A percentile compares a stretch with the other conserved stretches of the same genome.
phyloP scores from a whole-genome alignment of 2,888 invertebrate genomes.

The Thalpophila matura region DNA sequence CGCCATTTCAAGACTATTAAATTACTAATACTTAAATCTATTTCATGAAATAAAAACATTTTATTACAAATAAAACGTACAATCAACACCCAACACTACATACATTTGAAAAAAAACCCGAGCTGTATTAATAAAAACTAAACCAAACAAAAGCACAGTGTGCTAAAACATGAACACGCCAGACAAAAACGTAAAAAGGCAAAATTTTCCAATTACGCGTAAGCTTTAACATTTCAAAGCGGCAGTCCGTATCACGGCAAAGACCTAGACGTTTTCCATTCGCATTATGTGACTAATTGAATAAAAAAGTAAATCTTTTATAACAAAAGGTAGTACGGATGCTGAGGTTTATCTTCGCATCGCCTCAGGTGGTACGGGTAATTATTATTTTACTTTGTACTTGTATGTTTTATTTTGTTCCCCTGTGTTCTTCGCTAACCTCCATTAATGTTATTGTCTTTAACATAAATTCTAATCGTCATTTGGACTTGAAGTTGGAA shows the following conservation, averaged over 20 bases:
- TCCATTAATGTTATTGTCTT: slow-evolving; percentile 78
- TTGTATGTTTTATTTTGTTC: slow-evolving; percentile 74
- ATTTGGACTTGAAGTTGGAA: slow-evolving; percentile 60
- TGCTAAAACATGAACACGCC: slow-evolving; percentile 39
- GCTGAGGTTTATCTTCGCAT: slow-evolving; percentile 71
- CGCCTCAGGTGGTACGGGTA: slow-evolving; percentile 77
- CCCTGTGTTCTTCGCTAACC: slow-evolving; percentile 77
- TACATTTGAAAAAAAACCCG: slow-evolving; percentile 19
- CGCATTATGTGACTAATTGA: slow-evolving; percentile 80
- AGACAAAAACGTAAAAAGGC: slow-evolving; percentile 58
- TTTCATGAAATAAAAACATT: too few relatives aligned
- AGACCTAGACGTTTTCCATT: slow-evolving; percentile 70
- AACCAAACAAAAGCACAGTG: slow-evolving; percentile 46
- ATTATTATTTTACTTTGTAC: slow-evolving; percentile 86
- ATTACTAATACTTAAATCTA: too few relatives aligned
- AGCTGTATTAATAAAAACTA: slow-evolving; percentile 36
- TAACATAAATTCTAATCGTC: slow-evolving; percentile 78
- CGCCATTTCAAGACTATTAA: too few relatives aligned
- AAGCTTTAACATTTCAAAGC: slow-evolving; percentile 77
- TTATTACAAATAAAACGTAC: too few relatives aligned
- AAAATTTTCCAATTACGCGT: slow-evolving; percentile 65
- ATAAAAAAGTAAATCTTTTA: slow-evolving; percentile 78
- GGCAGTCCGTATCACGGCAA: slow-evolving; percentile 70
- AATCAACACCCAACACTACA: slow-evolving; percentile 6
- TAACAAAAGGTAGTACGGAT: slow-evolving; percentile 74